Evolutionary conservation across 2,797 vertebrate species (phyloP).

Genomic region (Clamator glandarius): DNA sequence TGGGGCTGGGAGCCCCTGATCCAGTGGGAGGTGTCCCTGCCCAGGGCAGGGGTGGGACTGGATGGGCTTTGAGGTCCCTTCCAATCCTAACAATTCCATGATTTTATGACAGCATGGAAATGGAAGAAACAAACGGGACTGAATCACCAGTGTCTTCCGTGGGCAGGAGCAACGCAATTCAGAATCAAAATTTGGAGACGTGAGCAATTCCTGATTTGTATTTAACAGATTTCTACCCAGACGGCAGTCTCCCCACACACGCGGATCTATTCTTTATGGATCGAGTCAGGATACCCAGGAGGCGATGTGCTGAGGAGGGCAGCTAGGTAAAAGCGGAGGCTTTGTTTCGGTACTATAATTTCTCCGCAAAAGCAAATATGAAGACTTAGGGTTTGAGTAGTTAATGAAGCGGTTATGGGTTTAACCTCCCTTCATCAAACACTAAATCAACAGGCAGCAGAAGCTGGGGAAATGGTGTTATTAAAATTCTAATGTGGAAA

Average conservation of each 20-base stretch:
- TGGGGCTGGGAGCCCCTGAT: too few relatives aligned
- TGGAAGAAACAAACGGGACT: not conserved
- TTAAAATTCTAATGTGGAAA: not conserved
- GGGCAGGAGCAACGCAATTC: not conserved
- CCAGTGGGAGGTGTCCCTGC: too few relatives aligned
- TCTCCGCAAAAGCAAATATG: accelerated
- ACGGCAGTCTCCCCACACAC: not conserved
- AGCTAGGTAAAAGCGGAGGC: not conserved
- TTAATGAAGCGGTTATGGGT: not conserved
- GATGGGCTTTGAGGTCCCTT: too few relatives aligned
- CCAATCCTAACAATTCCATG: too few relatives aligned
- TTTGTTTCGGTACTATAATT: not conserved
- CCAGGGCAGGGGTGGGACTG: too few relatives aligned
- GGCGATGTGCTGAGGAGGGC: not conserved
- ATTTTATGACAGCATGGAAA: not conserved
- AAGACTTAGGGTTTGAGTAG: not conserved
- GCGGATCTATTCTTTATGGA: not conserved
- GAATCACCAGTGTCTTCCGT: accelerated
- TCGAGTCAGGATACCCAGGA: not conserved
- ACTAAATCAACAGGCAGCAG: not conserved
- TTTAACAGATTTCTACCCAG: not conserved
- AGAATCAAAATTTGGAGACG: not conserved
- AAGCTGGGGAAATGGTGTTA: not conserved
- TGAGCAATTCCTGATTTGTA: not conserved
- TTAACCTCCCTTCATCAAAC: not conserved